Evolutionary conservation across 2,113 vertebrate species (phyloP).

Genomic region (Dryoscopus gambensis): DNA sequence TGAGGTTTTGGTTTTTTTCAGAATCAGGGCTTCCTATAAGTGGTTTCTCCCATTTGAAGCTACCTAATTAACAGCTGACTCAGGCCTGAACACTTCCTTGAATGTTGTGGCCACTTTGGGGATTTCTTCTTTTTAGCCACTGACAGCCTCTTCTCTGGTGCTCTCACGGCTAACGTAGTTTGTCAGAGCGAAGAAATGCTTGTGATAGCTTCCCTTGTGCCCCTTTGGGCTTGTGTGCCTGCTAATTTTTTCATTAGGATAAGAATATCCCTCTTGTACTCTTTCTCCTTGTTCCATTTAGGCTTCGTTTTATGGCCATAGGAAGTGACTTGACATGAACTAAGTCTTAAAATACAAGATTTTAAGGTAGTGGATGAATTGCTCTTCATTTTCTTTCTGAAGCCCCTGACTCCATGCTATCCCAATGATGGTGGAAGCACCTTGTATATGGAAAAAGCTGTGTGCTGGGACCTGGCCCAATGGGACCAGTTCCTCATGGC

Average conservation of each 20-base stretch:
- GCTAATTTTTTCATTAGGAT: slow-evolving; percentile 25
- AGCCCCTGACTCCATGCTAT: background rate
- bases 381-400: background rate
- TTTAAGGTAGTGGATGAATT: background rate
- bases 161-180: background rate
- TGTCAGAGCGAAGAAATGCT: background rate
- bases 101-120: background rate
- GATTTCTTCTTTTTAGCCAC: slow-evolving; percentile 27
- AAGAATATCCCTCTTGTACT: background rate
- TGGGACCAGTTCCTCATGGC: background rate
- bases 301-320: background rate
- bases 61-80: slow-evolving; percentile 14
- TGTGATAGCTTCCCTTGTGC: background rate
- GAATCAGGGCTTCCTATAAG: background rate
- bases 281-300: background rate
- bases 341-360: background rate
- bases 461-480: background rate
- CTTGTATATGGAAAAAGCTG: background rate
- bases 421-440: background rate
- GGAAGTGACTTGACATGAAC: background rate
- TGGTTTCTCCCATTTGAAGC: background rate
- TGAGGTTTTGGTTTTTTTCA: background rate
- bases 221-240: background rate
- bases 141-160: background rate
- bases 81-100: background rate